These are phyloP conservation scores for Trichopoda pennipes DNA, from an alignment of 2,888 invertebrate genomes.

Conservation along the genomic window DNA sequence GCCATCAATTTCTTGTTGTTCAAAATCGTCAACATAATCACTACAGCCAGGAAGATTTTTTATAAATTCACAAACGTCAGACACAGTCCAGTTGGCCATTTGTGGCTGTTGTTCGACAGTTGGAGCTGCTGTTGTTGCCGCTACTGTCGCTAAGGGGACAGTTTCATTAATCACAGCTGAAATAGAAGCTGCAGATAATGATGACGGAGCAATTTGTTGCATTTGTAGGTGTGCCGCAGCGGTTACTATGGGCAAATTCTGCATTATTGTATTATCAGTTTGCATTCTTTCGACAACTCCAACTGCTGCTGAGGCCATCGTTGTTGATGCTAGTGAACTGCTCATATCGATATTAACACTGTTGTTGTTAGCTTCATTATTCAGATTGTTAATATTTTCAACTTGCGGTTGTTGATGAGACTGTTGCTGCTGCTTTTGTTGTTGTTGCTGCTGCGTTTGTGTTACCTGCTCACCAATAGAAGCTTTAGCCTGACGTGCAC, in stretches of 20 bases:
- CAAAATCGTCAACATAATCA: constrained; percentile 96
- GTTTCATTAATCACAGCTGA: constrained; percentile 41
- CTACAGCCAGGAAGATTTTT: constrained; percentile 93
- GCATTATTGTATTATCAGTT: constrained; percentile 62
- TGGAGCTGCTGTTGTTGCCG: constrained; percentile 19
- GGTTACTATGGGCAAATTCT: constrained; percentile 46
- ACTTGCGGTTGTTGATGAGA: constrained; percentile 30
- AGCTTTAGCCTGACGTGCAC: constrained; percentile 83
- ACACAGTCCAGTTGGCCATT: constrained; percentile 84
- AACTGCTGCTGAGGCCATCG: constrained; percentile 14
- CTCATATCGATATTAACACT: constrained; percentile 34
- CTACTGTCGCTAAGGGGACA: constrained; percentile 22
- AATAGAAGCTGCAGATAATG: constrained; percentile 24
- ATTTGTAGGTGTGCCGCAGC: constrained; percentile 28
- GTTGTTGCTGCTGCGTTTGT: constrained; percentile 60
- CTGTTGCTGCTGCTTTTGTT: constrained; percentile 45
- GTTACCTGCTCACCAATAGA: constrained; percentile 68
- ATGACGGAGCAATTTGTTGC: constrained; percentile 15
- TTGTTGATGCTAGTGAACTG: constrained; percentile 34
- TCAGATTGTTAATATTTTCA: constrained; percentile 54
- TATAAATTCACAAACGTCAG: constrained; percentile 94
- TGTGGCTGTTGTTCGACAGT: constrained; percentile 74
- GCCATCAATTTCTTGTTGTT: constrained; percentile 97
- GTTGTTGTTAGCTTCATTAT: constrained; percentile 29
- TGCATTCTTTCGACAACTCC: constrained; percentile 72